Base-by-base conservation (phyloP, 1,140 invertebrate species). In the Macrostomum lignano region DNA sequence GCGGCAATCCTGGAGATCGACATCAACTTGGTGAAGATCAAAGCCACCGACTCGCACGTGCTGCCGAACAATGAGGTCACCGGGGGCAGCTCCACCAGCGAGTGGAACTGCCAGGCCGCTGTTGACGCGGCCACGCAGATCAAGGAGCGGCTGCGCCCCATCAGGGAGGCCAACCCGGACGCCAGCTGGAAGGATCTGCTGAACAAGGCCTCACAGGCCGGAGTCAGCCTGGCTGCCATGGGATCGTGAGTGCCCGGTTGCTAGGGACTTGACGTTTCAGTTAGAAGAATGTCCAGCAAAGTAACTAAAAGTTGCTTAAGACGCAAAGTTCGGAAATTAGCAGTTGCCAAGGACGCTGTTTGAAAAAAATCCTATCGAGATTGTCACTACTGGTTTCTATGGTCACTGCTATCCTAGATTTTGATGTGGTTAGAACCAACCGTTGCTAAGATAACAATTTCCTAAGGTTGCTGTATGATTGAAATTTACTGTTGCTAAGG, bases 1-100 rank as follows among this genome's bases (percentile, higher is more conserved):
- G 73, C 74, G 0, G 63, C 71, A 44, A 64, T 61, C 1, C 48
- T 81, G 2, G 70, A 68, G 6, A 67, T 79, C 26, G 66, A 71
- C 11, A 37, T 78, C 28, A 62, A 68, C 0, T 61, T 66, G 49
- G 52, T 78, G 1, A 62, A 47, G 21, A 60, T 78, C 0, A 72
- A 73, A 49, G 65, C 71, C 9, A 66, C 57, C 15, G 64, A 63
- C 24, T 67, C 52, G 46, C 36, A 32, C 7, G 10, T 10, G 14
- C 11, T 38, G 23, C 23, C 10, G 23, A 10, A n/a, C 10, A 10
- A n/a, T 10, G 10, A 24, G 10, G 10, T n/a, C n/a, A n/a, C n/a
- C n/a, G n/a, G n/a, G n/a, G n/a, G n/a, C n/a, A n/a, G n/a, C n/a
- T n/a, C n/a, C n/a, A n/a, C n/a, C n/a, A n/a, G n/a, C n/a, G n/a